Conservation (phyloP, 2,888 invertebrate species). For the Sussaba pulchella region DNA sequence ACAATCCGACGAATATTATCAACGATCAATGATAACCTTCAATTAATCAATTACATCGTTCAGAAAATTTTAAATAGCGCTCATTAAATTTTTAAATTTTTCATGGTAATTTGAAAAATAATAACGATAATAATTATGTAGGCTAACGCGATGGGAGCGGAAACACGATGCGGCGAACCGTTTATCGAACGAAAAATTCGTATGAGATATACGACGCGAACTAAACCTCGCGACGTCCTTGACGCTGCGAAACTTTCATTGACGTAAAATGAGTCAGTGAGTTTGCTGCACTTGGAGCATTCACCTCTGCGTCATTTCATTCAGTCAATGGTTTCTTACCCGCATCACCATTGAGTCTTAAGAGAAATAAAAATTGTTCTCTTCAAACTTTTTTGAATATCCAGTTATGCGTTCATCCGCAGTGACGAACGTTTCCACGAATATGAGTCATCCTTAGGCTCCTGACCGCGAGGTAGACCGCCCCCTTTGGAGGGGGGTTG, state of each 20-base stretch:
- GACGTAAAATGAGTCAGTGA: conserved; percentile 76
- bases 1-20: conserved; percentile 21
- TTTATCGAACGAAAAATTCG: not conserved
- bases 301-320: conserved; percentile 76
- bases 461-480: too few species aligned
- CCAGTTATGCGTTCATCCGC: conserved; percentile 8
- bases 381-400: conserved; percentile 3
- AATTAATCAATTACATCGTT: conserved; percentile 50
- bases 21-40: conserved; percentile 28
- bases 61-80: not conserved
- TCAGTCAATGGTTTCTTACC: conserved; percentile 73
- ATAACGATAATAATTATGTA: not conserved
- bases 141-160: not conserved
- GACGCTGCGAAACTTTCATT: conserved; percentile 69
- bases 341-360: conserved; percentile 26
- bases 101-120: not conserved
- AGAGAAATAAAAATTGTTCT: too few species aligned
- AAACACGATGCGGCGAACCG: not conserved
- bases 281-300: conserved; percentile 67
- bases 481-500: too few species aligned
- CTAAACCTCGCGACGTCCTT: conserved; percentile 65
- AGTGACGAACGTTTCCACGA: conserved; percentile 8
- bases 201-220: conserved; percentile 40
- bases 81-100: not conserved
- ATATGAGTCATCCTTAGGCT: conserved; percentile 38